A percentile compares a stretch with the other conserved stretches of the same genome.
Conservation (phyloP, 1,140 invertebrate species). For the Drosophila aff. region DNA sequence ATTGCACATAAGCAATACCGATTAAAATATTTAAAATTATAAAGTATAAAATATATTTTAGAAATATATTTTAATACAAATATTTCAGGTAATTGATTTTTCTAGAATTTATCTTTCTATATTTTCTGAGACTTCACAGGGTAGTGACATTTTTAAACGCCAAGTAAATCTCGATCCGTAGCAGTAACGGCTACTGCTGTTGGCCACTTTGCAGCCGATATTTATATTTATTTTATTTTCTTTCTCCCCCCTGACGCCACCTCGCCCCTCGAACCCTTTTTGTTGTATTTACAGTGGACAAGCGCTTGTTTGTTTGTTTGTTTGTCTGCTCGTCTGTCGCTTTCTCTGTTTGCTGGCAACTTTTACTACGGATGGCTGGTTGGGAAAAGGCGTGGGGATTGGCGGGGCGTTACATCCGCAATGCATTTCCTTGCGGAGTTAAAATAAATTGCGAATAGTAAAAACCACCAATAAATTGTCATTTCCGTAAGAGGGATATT, state of each 20-base stretch:
- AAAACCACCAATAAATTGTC: slow-evolving; percentile 85
- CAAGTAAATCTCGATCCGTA: slow-evolving; percentile 7
- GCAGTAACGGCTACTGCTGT: slow-evolving; percentile 33
- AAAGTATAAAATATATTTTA: neutral
- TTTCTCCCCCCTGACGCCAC: slow-evolving; percentile 1
- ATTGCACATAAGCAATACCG: neutral
- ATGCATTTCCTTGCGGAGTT: slow-evolving; percentile 84
- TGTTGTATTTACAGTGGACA: slow-evolving; percentile 75
- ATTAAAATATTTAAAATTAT: neutral
- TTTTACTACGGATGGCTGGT: slow-evolving; percentile 56
- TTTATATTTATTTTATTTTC: slow-evolving; percentile 81
- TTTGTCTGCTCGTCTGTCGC: slow-evolving; percentile 55
- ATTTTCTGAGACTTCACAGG: neutral
- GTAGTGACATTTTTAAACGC: neutral
- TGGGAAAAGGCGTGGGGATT: neutral
- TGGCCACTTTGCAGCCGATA: slow-evolving; percentile 80
- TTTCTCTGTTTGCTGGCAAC: slow-evolving; percentile 75
- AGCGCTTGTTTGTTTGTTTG: slow-evolving; percentile 49
- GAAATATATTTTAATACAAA: neutral
- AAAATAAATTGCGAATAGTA: slow-evolving; percentile 85
- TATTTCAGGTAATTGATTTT: neutral
- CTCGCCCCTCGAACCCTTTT: neutral
- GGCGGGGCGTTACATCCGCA: slow-evolving; percentile 75
- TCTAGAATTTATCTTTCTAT: neutral
- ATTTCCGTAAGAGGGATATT: slow-evolving; percentile 84